phyloP scores from a whole-genome alignment of 2,888 invertebrate genomes.

The Dasysyrphus albostriatus region DNA sequence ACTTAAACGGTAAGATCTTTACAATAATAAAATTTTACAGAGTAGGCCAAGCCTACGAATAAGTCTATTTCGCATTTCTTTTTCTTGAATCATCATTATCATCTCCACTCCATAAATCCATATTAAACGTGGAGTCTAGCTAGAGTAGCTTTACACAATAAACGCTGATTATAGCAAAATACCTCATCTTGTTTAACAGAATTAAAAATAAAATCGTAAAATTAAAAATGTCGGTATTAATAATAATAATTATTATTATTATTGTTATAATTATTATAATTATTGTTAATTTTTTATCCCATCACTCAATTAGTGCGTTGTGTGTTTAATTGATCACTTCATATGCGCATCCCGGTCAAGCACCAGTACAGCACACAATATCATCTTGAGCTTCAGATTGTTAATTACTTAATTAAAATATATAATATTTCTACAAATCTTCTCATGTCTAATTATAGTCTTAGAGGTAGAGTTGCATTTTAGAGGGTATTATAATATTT shows the following conservation, averaged over 20 bases:
- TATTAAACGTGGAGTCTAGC: not conserved
- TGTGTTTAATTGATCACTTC: slow-evolving; percentile 65
- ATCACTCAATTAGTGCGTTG: slow-evolving; percentile 72
- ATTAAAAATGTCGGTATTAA: slow-evolving; percentile 65
- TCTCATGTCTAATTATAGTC: slow-evolving; percentile 38
- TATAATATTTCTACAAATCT: slow-evolving; percentile 68
- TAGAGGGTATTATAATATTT: too few relatives aligned
- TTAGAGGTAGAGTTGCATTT: not conserved
- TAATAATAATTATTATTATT: slow-evolving; percentile 60
- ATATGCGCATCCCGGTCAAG: slow-evolving; percentile 43
- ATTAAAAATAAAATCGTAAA: slow-evolving; percentile 38
- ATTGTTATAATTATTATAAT: slow-evolving; percentile 32
- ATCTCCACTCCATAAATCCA: not conserved
- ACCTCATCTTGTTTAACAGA: slow-evolving; percentile 24
- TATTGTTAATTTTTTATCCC: slow-evolving; percentile 34
- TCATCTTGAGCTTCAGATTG: slow-evolving; percentile 49
- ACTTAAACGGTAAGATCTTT: slow-evolving; percentile 36
- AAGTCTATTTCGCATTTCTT: slow-evolving; percentile 55
- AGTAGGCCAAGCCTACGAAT: slow-evolving; percentile 60
- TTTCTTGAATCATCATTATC: slow-evolving; percentile 59
- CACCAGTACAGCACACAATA: slow-evolving; percentile 7
- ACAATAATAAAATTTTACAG: slow-evolving; percentile 25
- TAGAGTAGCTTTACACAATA: slow-evolving; percentile 6
- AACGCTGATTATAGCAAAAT: not conserved
- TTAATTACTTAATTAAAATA: slow-evolving; percentile 76